phyloP scores from a whole-genome alignment of 2,888 invertebrate species.

The Dastarcus helophoroides region DNA sequence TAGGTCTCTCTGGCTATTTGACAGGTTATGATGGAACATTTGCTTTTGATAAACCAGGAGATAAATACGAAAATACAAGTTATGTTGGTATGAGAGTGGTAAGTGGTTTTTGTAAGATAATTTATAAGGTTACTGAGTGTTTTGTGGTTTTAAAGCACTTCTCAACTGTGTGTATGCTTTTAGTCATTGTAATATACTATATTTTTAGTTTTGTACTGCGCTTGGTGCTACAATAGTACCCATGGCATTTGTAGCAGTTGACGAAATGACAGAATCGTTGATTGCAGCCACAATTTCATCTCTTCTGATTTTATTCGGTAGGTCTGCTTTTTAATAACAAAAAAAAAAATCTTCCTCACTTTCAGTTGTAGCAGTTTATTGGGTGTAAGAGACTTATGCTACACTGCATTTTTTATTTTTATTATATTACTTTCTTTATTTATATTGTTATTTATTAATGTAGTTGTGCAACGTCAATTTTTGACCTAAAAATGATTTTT shows the following conservation, averaged over 20 bases:
- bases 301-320: slow-evolving; percentile 76
- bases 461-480: no score
- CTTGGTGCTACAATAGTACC: slow-evolving; percentile 81
- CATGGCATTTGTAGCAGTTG: slow-evolving; percentile 73
- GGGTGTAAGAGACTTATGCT: no score
- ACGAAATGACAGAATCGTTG: slow-evolving; percentile 78
- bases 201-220: slow-evolving; percentile 75
- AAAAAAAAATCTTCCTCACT: no score
- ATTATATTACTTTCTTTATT: no score
- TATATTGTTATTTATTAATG: no score
- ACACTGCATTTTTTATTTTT: no score
- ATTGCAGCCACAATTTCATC: slow-evolving; percentile 71
- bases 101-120: slow-evolving; percentile 31
- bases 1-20: slow-evolving; percentile 81
- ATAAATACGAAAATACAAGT: slow-evolving; percentile 78
- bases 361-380: no score
- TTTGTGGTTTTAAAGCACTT: no score
- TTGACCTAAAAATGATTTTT: no score
- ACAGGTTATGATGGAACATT: slow-evolving; percentile 92
- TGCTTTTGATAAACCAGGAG: slow-evolving; percentile 91
- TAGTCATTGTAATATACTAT: slow-evolving; percentile 11
- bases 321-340: no score
- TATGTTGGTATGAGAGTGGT: slow-evolving; percentile 92
- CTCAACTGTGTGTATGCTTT: no score
- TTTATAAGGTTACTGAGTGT: slow-evolving; percentile 1